Evolutionary conservation across 2,113 vertebrate species (phyloP).

Genomic region (Hirundichthys speculiger): DNA sequence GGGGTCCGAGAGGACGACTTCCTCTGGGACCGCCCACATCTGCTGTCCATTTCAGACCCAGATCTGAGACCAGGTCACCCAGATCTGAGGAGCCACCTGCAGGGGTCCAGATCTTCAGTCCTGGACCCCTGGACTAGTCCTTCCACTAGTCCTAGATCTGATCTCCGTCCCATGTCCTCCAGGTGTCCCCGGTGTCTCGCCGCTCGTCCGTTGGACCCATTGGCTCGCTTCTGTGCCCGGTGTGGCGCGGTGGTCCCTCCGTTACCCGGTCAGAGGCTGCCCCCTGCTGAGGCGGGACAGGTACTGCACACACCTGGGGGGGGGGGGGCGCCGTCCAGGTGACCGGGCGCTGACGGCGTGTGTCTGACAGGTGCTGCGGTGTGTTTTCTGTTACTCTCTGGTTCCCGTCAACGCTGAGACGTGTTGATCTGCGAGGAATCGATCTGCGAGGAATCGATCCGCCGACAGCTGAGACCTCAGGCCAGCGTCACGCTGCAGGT

Average conservation of each 20-base stretch:
- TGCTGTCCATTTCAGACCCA: no score
- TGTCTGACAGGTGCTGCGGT: conserved; percentile 80
- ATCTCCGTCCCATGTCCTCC: conserved; percentile 1
- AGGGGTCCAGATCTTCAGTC: no score
- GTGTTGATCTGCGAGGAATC: conserved; percentile 90
- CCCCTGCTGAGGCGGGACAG: conserved; percentile 84
- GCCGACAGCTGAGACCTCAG: conserved; percentile 81
- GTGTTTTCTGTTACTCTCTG: conserved; percentile 82
- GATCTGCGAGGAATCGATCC: conserved; percentile 68
- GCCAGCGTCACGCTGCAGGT: conserved; percentile 80
- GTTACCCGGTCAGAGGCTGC: conserved; percentile 75
- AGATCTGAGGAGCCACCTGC: no score
- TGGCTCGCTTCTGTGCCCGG: conserved; percentile 88
- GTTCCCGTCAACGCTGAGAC: conserved; percentile 84
- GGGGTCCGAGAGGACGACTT: no score
- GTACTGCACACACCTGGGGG: conserved; percentile 68
- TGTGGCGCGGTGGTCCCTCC: conserved; percentile 85
- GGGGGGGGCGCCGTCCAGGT: no score
- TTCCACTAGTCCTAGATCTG: no score
- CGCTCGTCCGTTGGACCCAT: conserved; percentile 84
- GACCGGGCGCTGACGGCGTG: background rate
- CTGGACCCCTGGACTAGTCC: no score
- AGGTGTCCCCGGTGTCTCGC: conserved; percentile 86
- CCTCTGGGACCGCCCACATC: background rate
- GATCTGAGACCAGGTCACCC: no score